Evolutionary conservation across 2,797 vertebrate species (phyloP).

Genomic region (Tapera naevia): DNA sequence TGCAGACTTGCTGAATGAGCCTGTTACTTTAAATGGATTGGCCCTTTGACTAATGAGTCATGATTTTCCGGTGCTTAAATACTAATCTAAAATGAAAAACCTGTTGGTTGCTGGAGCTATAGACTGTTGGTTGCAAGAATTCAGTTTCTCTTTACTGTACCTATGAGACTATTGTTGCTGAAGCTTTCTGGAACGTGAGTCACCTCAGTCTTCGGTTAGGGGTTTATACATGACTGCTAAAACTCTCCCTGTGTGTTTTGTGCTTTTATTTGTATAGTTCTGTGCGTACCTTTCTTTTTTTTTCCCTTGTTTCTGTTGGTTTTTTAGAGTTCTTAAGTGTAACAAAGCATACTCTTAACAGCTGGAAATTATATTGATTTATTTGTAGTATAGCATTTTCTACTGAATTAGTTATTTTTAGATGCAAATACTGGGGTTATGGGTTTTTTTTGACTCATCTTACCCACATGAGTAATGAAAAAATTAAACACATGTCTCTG

Average conservation of each 20-base stretch:
- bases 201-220: background rate
- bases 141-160: slow-evolving; percentile 24
- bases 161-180: background rate
- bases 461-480: rapidly evolving
- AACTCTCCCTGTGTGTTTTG: background rate
- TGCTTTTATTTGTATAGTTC: background rate
- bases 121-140: background rate
- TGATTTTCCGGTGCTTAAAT: slow-evolving; percentile 10
- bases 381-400: background rate
- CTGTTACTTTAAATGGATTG: slow-evolving; percentile 51
- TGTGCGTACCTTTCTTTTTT: background rate
- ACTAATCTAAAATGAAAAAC: slow-evolving; percentile 23
- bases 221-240: background rate
- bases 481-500: background rate
- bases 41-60: slow-evolving; percentile 40
- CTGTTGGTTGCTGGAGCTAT: background rate
- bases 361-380: background rate
- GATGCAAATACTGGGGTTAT: background rate
- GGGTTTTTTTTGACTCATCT: background rate
- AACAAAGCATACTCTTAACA: background rate
- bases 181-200: background rate
- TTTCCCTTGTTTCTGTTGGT: too few species aligned
- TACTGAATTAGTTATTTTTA: background rate
- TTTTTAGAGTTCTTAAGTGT: background rate
- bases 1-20: slow-evolving; percentile 22